Percentiles rank a stretch among this genome's conserved stretches.
These are phyloP conservation scores for Chrysoperla carnea DNA, from an alignment of 1,140 invertebrate genomes.

Conservation along the genomic window DNA sequence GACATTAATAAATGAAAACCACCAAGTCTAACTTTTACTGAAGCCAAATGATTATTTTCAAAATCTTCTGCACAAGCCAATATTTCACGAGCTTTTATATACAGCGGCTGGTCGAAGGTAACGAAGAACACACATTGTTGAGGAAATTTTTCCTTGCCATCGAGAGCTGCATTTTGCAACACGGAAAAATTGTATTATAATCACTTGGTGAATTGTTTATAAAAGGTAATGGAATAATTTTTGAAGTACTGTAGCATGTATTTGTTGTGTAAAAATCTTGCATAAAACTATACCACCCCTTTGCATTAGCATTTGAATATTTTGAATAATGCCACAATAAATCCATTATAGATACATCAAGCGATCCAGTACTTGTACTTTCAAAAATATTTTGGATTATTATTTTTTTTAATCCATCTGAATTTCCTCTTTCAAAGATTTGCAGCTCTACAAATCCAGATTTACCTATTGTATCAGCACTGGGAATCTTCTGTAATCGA, in stretches of 20 bases:
- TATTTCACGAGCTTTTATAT: constrained; percentile 14
- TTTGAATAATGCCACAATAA: too few species aligned
- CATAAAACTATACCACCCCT: too few species aligned
- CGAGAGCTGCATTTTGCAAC: constrained; percentile 2
- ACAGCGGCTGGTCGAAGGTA: constrained; percentile 19
- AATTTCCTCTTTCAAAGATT: background rate
- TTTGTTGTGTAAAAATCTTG: too few species aligned
- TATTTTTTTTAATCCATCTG: background rate
- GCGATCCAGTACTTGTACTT: too few species aligned
- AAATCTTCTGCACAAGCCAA: too few species aligned
- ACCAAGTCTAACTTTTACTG: constrained; percentile 7
- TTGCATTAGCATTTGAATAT: too few species aligned
- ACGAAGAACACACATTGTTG: constrained; percentile 13
- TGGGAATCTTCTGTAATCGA: too few species aligned
- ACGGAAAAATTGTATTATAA: constrained; percentile 8
- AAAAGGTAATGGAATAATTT: constrained; percentile 8
- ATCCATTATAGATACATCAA: too few species aligned
- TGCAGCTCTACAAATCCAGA: background rate
- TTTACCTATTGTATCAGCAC: background rate
- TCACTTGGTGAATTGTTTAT: constrained; percentile 7
- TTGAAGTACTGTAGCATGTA: constrained; percentile 5
- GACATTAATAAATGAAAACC: constrained; percentile 21
- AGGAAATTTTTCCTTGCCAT: constrained; percentile 5
- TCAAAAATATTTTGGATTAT: too few species aligned
- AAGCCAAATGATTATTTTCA: too few species aligned